Conservation (phyloP, 1,140 invertebrate genomes). For the Drosophila auraria region DNA sequence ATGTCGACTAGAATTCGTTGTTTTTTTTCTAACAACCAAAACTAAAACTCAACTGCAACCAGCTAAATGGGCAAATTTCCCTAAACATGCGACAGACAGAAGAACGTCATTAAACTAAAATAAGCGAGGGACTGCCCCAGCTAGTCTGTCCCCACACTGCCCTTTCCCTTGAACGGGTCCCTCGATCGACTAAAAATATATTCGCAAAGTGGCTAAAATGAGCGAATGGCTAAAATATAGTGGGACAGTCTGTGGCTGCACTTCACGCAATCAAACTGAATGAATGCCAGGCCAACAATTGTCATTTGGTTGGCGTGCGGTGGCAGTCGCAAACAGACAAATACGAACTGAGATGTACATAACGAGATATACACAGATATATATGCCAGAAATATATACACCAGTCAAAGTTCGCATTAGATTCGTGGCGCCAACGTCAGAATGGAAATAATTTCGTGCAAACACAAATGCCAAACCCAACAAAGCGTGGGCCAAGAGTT, state of each 20-base stretch:
- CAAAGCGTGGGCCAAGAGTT: conserved; percentile 22
- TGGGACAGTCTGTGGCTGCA: conserved; percentile 55
- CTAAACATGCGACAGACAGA: conserved; percentile 58
- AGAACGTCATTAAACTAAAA: conserved; percentile 72
- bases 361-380: conserved; percentile 13
- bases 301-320: conserved; percentile 54
- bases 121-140: conserved; percentile 42
- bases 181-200: conserved; percentile 54
- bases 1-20: not conserved
- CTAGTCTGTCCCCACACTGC: not conserved
- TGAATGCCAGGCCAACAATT: conserved; percentile 58
- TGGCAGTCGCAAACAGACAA: conserved; percentile 32
- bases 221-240: conserved; percentile 4
- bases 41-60: conserved; percentile 23
- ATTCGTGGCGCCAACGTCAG: conserved; percentile 20
- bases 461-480: conserved; percentile 39
- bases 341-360: conserved; percentile 31
- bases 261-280: conserved; percentile 72
- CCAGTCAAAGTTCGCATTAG: conserved; percentile 77
- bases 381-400: conserved; percentile 9
- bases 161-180: conserved; percentile 8
- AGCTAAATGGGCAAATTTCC: conserved; percentile 4
- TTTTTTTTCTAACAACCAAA: conserved; percentile 8
- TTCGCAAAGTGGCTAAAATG: conserved; percentile 52
- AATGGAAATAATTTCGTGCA: conserved; percentile 51